These are phyloP conservation scores for Mormyrus lacerda DNA, from an alignment of 2,113 vertebrate genomes.

Conservation along the genomic window DNA sequence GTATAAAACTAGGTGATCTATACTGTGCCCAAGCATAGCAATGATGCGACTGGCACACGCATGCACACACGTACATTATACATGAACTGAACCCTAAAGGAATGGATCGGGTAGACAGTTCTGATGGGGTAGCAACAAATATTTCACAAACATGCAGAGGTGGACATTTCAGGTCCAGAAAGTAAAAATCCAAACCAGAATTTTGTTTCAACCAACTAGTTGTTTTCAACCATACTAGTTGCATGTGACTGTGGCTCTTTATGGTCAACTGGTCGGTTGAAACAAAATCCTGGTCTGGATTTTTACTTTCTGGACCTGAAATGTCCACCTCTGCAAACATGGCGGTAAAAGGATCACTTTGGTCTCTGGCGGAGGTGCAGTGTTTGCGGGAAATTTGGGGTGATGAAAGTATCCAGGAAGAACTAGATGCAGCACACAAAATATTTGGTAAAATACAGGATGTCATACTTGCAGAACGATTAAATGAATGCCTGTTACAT, in stretches of 20 bases:
- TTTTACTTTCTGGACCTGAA: too few species aligned
- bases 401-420: not conserved
- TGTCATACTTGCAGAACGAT: not conserved
- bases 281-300: too few species aligned
- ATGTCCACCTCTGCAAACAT: too few species aligned
- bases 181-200: too few species aligned
- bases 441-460: not conserved
- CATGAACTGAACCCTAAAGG: not conserved
- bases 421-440: not conserved
- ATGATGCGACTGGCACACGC: not conserved
- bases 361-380: not conserved
- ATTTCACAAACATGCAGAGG: not conserved
- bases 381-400: not conserved
- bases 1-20: not conserved
- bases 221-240: too few species aligned
- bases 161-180: too few species aligned
- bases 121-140: not conserved
- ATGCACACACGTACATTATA: not conserved
- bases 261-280: too few species aligned
- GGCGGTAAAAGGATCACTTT: not conserved
- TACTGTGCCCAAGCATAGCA: not conserved
- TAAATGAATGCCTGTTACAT: not conserved
- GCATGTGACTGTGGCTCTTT: too few species aligned
- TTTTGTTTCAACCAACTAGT: too few species aligned
- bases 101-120: not conserved